Evolutionary conservation across 2,888 invertebrate genomes (phyloP), one percentile per base, ranked within the genome.

Genomic region (Yponomeuta sedellus): DNA sequence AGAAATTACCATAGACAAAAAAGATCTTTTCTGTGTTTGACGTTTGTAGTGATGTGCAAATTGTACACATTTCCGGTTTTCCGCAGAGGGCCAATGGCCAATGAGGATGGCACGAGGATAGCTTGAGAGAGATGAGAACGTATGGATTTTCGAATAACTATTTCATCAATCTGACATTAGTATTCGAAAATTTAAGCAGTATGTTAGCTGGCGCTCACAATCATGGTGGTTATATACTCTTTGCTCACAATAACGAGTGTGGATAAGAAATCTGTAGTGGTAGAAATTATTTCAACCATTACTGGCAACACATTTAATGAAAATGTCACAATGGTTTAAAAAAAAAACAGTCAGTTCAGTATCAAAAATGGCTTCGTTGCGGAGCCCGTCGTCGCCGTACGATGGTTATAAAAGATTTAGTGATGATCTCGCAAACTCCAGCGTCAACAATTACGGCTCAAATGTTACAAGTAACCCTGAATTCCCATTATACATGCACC

Each of bases 381-480:
- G 92, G 77, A 92, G 92, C 85, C 90, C 92, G 83, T 92, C 92
- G 77, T 91, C 93, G 78, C 91, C 90, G 79, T 90, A 93, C 76
- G 93, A 93, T 79, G 93, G 94, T 68, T 94, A 94, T 82, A 92
- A 93, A 86, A 89, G 92, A 78, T 94, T 94, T 79, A 92, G 92
- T 83, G 93, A 94, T 84, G 93, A 93, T 83, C 87, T 91, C 80
- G 88, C 88, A 78, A 88, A 88, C 77, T 79, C 82, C 88, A 89
- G 89, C 83, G 78, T 89, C 88, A 91, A 90, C 88, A 92, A 93
- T 78, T 94, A 94, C 85, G 93, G 94, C 78, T 93, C 94, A 71
- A 93, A 93, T 77, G 90, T 88, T 75, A 78, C 92, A 85, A 92
- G 93, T 94, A 92, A 92, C 92, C 77, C 69, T 79, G 82, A 83